These are phyloP conservation scores for Sebastes trivittatus DNA, from an alignment of 2,797 vertebrate species.

Conservation along the genomic window DNA sequence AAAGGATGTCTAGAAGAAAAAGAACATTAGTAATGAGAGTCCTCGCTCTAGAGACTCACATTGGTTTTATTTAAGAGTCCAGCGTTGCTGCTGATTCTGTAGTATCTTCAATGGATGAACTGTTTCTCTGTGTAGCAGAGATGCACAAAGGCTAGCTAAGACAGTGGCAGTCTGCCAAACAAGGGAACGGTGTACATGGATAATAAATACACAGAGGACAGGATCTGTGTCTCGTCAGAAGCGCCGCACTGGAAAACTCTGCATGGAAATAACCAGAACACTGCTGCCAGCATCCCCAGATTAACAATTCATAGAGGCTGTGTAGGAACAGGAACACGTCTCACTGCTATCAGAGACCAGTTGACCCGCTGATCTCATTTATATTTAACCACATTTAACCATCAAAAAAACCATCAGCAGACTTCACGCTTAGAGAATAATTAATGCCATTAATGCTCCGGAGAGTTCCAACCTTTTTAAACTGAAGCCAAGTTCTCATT, in stretches of 20 bases:
- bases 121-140: background rate
- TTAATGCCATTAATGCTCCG: background rate
- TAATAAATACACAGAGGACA: constrained; percentile 32
- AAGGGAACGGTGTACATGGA: background rate
- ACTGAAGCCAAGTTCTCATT: background rate
- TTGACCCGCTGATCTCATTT: constrained; percentile 26
- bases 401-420: background rate
- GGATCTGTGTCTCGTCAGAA: constrained; percentile 24
- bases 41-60: background rate
- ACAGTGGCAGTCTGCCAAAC: constrained; percentile 38
- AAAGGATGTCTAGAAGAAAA: constrained; percentile 2
- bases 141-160: constrained; percentile 4
- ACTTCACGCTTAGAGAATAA: background rate
- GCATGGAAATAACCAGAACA: constrained; percentile 4
- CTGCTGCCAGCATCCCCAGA: background rate
- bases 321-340: background rate
- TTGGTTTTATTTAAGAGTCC: constrained; percentile 4
- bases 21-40: background rate
- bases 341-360: constrained; percentile 7
- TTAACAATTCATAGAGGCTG: background rate
- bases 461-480: background rate
- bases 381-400: background rate
- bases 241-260: constrained; percentile 7
- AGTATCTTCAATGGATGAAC: background rate
- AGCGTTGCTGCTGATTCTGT: constrained; percentile 6